These are phyloP conservation scores for Orchesella flavescens DNA, from an alignment of 2,888 invertebrate species.

Conservation along the genomic window DNA sequence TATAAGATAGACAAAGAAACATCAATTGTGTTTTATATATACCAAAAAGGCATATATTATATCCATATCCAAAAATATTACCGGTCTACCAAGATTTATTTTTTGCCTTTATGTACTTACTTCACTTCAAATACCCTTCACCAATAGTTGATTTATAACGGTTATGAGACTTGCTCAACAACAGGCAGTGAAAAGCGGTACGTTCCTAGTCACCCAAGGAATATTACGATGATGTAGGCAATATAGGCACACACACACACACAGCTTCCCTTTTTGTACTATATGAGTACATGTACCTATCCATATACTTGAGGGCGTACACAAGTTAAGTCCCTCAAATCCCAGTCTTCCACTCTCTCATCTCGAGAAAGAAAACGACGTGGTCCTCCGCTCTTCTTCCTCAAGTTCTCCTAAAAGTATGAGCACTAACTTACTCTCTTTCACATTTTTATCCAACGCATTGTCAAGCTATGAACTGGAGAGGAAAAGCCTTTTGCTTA, in stretches of 20 bases:
- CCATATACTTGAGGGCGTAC: background rate
- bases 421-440: no score
- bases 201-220: background rate
- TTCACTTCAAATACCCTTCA: slow-evolving; percentile 47
- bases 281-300: no score
- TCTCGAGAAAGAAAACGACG: slow-evolving; percentile 1
- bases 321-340: slow-evolving; percentile 47
- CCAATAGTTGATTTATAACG: slow-evolving; percentile 66
- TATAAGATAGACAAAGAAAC: no score
- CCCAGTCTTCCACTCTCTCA: slow-evolving; percentile 22
- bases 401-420: background rate
- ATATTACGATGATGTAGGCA: background rate
- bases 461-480: no score
- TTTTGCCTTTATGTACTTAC: no score
- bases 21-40: no score
- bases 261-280: no score
- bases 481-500: background rate
- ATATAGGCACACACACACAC: no score
- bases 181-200: background rate
- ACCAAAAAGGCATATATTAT: no score
- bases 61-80: no score
- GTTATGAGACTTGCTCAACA: slow-evolving; percentile 48
- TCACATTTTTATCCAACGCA: no score
- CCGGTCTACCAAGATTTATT: no score
- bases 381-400: background rate